Evolutionary conservation across 2,888 invertebrate genomes (phyloP), one percentile per base, ranked within the genome.

Genomic region (Automeris io): DNA sequence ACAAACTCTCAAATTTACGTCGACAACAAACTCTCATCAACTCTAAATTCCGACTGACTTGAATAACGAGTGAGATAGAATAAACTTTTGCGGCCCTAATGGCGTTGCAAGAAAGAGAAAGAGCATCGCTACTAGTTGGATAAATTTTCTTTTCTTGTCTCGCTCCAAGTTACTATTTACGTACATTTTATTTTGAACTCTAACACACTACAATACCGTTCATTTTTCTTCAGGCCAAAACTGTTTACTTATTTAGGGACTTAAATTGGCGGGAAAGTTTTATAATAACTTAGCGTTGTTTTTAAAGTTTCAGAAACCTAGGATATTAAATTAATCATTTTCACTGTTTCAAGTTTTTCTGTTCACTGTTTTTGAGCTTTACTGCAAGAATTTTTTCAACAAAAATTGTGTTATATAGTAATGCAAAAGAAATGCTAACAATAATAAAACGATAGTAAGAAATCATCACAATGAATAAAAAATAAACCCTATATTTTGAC

Each of bases 201-300:
- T 8, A 7, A 3, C 5, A 2, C 9, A n/a, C 6, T 24, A 9
- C 19, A 19, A 7, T 18, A 50, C 37, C 43, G 29, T 33, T 7
- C 19, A 41, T 42, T 40, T 31, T 56, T 39, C 29, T 1, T 0
- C 0, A 0, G 0, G 0, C 0, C 1, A 47, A 54, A 23, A 34
- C 39, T 38, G 19, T 5, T 47, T 42, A 43, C 48, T 2, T 21
- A 18, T 31, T 19, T 9, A 21, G 35, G 8, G 0, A 5, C 5
- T 11, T 11, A 51, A 64, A 58, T 68, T 73, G 76, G 76, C 76
- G 76, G 76, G 76, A 77, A 77, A 6, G 2, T 8, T 4, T 8
- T 16, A 29, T 16, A 5, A n/a, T 2, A 8, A 19, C 3, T 6
- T 19, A 19, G 19, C 6, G 19, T 19, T 19, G 19, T 5, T 19